Evolutionary conservation across 2,888 invertebrate genomes (phyloP).

Genomic region (Phortica magna): DNA sequence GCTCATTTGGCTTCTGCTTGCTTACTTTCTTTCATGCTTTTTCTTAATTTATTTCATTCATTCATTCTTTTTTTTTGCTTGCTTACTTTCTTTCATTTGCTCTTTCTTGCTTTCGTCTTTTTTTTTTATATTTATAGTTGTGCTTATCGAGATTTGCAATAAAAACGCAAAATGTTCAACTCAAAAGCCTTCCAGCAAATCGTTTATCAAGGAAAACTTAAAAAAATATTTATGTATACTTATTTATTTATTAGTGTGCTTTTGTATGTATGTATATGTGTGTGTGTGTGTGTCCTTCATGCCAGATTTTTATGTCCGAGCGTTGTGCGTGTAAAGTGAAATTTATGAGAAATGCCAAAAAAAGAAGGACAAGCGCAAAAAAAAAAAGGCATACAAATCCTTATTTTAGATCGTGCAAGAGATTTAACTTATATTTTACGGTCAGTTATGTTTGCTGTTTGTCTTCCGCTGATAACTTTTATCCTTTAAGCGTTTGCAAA

Average conservation of each 20-base stretch:
- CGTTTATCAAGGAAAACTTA: conserved; percentile 20
- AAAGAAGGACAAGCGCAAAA: not conserved
- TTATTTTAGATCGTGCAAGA: conserved; percentile 66
- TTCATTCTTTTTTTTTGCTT: not conserved
- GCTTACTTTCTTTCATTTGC: not conserved
- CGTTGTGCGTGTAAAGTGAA: conserved; percentile 58
- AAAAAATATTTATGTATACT: conserved; percentile 21
- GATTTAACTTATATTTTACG: conserved; percentile 70
- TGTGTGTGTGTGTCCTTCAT: conserved; percentile 55
- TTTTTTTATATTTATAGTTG: conserved; percentile 46
- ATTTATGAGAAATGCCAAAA: conserved; percentile 68
- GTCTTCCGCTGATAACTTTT: not conserved
- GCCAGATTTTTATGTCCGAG: conserved; percentile 57
- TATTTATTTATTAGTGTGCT: conserved; percentile 30
- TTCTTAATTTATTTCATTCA: not conserved
- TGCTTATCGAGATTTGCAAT: conserved; percentile 49
- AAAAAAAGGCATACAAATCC: conserved; percentile 51
- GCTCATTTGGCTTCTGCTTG: conserved; percentile 4
- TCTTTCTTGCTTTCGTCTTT: not conserved
- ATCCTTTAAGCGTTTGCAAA: not conserved
- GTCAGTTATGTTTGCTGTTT: conserved; percentile 49
- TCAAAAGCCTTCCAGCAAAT: conserved; percentile 13
- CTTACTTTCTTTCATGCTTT: conserved; percentile 24
- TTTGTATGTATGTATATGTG: not conserved
- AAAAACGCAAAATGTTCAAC: conserved; percentile 36